phyloP scores from a whole-genome alignment of 2,113 vertebrate genomes.

The Peromyscus californicus region DNA sequence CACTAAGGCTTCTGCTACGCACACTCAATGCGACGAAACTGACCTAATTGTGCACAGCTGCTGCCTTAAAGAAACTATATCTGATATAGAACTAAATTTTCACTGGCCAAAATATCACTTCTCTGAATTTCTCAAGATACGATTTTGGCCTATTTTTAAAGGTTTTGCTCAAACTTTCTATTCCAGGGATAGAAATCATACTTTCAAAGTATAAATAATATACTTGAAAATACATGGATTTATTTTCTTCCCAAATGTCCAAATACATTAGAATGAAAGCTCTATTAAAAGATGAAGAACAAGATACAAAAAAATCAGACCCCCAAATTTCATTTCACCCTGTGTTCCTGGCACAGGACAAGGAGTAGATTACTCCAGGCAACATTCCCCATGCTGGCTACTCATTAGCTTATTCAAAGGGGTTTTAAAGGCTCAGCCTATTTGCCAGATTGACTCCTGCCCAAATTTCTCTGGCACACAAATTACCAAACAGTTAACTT shows the following conservation, averaged over 20 bases:
- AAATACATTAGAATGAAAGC: conserved; percentile 50
- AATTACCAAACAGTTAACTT: conserved; percentile 68
- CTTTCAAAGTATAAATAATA: conserved; percentile 50
- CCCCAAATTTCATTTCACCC: conserved; percentile 7
- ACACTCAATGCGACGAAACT: not conserved
- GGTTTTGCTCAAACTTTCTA: conserved; percentile 7
- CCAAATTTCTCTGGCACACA: conserved; percentile 78
- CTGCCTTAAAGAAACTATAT: conserved; percentile 51
- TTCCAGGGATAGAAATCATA: not conserved
- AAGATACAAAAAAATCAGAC: conserved; percentile 15
- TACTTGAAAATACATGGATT: not conserved
- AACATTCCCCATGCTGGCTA: conserved; percentile 48
- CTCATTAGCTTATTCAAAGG: conserved; percentile 76
- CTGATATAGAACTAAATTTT: conserved; percentile 61
- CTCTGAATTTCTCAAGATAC: conserved; percentile 42
- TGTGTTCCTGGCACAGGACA: conserved; percentile 36
- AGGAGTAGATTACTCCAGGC: not conserved
- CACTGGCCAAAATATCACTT: conserved; percentile 40
- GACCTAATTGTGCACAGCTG: conserved; percentile 67
- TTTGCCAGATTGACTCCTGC: conserved; percentile 75
- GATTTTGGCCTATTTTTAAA: conserved; percentile 59
- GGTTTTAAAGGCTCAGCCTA: conserved; percentile 63
- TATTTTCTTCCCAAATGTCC: not conserved
- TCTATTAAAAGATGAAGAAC: conserved; percentile 61
- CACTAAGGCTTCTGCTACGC: not conserved